Conservation (phyloP, 2,113 vertebrate species). For the Tragelaphus buxtoni region DNA sequence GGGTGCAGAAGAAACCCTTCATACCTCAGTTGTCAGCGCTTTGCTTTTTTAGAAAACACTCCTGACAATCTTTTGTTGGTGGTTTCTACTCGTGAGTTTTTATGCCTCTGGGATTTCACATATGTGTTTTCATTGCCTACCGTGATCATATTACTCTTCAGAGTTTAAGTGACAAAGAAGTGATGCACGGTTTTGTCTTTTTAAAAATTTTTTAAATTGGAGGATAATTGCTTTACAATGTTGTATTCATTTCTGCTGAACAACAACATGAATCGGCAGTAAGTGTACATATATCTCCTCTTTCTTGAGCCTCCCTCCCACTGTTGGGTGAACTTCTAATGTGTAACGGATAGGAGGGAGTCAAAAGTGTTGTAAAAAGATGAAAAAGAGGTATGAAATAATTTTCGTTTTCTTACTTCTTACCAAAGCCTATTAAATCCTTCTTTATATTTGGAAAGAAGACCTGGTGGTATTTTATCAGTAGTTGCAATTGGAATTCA, state of each 20-base stretch:
- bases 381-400: not conserved
- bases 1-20: not conserved
- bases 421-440: not conserved
- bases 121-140: not conserved
- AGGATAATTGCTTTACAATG: not conserved
- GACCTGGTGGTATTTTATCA: not conserved
- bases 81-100: not conserved
- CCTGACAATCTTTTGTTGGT: not conserved
- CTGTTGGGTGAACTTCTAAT: not conserved
- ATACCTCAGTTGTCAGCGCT: too few relatives aligned
- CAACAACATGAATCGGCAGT: not conserved
- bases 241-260: not conserved
- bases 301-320: not conserved
- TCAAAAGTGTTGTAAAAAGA: not conserved
- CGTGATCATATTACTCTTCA: not conserved
- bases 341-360: not conserved
- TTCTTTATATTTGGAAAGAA: slow-evolving; percentile 1
- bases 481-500: not conserved
- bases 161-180: slow-evolving; percentile 15
- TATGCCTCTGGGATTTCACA: not conserved
- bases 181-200: not conserved
- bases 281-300: not conserved
- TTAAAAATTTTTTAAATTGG: not conserved
- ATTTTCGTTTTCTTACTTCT: not conserved
- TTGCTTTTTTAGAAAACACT: slow-evolving; percentile 37